These are phyloP conservation scores for Erpornis zantholeuca DNA, from an alignment of 2,113 vertebrate species.

Conservation along the genomic window DNA sequence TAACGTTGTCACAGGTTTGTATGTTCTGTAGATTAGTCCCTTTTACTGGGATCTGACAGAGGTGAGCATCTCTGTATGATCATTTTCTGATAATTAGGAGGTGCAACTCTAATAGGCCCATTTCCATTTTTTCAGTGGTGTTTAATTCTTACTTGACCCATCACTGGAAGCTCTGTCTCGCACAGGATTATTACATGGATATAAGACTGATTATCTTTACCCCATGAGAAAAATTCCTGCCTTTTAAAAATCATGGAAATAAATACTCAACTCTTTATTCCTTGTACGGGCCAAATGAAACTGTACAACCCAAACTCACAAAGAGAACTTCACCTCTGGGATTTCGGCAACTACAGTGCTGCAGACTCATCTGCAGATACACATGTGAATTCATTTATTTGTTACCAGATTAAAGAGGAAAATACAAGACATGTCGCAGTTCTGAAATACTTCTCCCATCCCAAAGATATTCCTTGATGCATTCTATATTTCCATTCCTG, in stretches of 20 bases:
- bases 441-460: not conserved
- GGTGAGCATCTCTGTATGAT: not conserved
- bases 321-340: not conserved
- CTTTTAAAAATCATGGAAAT: not conserved
- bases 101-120: not conserved
- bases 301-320: not conserved
- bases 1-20: not conserved
- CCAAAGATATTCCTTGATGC: not conserved
- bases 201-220: not conserved
- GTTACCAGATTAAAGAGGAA: not conserved
- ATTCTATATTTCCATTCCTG: not conserved
- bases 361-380: not conserved
- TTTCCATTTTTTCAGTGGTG: not conserved
- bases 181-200: not conserved
- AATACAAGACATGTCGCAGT: not conserved
- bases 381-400: not conserved
- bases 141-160: not conserved
- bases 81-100: not conserved
- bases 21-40: not conserved
- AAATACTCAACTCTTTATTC: not conserved
- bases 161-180: not conserved
- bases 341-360: not conserved
- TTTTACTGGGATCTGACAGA: not conserved
- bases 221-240: not conserved
- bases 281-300: not conserved